Conservation (phyloP, 2,113 vertebrate species). For the Lycocorax pyrrhopterus region DNA sequence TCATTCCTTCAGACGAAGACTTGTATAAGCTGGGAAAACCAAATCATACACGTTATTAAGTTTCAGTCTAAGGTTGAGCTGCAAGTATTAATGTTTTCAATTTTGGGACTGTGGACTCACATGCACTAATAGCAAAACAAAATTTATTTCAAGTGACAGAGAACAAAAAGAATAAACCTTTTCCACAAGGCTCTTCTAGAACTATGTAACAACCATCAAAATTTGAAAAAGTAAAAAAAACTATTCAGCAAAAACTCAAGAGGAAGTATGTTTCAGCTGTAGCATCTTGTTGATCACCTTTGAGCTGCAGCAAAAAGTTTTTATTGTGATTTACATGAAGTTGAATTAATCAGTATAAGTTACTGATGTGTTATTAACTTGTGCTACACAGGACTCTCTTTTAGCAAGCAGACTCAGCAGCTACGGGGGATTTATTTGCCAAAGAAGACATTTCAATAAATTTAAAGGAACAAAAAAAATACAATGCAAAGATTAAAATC, state of each 20-base stretch:
- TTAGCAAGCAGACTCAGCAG: not conserved
- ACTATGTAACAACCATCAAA: not conserved
- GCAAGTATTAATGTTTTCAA: not conserved
- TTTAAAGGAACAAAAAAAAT: not conserved
- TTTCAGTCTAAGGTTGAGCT: not conserved
- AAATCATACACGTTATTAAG: not conserved
- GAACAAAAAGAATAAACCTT: not conserved
- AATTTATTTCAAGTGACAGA: not conserved
- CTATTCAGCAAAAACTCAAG: not conserved
- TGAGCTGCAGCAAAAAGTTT: not conserved
- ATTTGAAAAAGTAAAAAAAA: not conserved
- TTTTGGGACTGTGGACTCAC: not conserved
- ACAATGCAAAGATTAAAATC: not conserved
- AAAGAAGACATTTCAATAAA: not conserved
- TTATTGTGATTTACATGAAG: not conserved
- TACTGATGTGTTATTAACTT: not conserved
- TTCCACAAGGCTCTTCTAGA: not conserved
- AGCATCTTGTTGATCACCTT: not conserved
- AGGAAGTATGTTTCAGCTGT: not conserved
- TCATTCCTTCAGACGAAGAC: constrained; percentile 73
- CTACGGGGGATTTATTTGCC: not conserved
- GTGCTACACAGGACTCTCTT: not conserved
- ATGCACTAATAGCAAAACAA: not conserved
- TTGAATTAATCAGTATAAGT: not conserved
- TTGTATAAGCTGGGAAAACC: constrained; percentile 72